Conservation (phyloP, 2,888 invertebrate genomes). For the Ornithoptera priamus region DNA sequence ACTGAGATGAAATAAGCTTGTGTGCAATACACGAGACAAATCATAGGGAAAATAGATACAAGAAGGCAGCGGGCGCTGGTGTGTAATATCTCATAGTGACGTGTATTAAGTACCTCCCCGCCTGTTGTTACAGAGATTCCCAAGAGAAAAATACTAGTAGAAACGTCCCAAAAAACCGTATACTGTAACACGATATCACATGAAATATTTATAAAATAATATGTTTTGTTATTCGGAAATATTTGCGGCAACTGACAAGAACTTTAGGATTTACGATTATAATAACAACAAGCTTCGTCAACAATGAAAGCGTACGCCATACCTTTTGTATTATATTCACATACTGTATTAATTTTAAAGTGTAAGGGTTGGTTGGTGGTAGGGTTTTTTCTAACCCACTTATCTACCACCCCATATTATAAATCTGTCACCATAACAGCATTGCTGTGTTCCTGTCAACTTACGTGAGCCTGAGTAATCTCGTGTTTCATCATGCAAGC, state of each 20-base stretch:
- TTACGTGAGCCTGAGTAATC: no score
- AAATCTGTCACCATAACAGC: no score
- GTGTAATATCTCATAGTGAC: conserved; percentile 38
- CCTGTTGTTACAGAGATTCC: conserved; percentile 32
- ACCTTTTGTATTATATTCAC: no score
- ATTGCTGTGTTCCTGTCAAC: no score
- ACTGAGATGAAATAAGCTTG: conserved; percentile 4
- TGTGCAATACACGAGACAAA: conserved; percentile 25
- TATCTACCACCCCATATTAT: no score
- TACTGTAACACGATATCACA: conserved; percentile 2
- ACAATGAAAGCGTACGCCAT: no score
- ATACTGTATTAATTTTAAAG: no score
- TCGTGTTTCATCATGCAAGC: no score
- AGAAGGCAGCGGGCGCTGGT: conserved; percentile 25
- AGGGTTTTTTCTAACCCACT: no score
- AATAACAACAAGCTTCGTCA: no score
- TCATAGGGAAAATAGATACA: conserved; percentile 30
- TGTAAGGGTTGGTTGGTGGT: no score
- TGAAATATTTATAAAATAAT: conserved; percentile 1
- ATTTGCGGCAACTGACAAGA: not conserved
- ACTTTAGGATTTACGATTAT: not conserved
- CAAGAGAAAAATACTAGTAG: conserved; percentile 21
- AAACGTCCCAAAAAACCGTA: conserved; percentile 11
- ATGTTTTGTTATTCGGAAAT: not conserved
- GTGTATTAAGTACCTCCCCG: conserved; percentile 35